Conservation (phyloP, 2,797 vertebrate species). For the Tamandua tetradactyla region DNA sequence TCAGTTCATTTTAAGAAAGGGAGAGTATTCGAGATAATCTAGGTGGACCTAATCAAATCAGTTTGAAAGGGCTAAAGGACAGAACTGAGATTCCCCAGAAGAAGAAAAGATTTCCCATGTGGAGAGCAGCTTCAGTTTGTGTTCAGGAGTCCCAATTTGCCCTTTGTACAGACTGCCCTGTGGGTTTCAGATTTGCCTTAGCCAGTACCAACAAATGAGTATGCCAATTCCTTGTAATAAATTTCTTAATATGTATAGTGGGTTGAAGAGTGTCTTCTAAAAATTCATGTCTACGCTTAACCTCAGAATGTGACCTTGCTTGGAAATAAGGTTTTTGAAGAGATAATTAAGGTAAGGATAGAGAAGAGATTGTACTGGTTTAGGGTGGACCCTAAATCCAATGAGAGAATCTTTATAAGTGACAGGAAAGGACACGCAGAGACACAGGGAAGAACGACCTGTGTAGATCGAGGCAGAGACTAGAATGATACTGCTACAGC, state of each 20-base stretch:
- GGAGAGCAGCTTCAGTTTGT: rapidly evolving
- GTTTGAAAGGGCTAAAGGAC: not conserved
- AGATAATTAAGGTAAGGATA: no score
- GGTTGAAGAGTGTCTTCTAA: no score
- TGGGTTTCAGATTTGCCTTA: not conserved
- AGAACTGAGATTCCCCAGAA: not conserved
- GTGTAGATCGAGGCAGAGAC: no score
- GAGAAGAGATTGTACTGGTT: no score
- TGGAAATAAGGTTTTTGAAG: no score
- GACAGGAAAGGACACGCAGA: no score
- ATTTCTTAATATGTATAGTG: not conserved
- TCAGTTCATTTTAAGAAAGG: not conserved
- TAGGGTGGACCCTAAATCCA: no score
- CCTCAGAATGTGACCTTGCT: no score
- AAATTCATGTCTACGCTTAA: no score
- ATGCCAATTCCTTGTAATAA: not conserved
- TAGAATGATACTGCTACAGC: no score
- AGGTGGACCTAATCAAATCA: not conserved
- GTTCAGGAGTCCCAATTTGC: not conserved
- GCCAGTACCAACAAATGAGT: rapidly evolving
- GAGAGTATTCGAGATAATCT: not conserved
- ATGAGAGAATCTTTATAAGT: no score
- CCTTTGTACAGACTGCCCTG: not conserved
- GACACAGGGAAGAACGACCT: no score
- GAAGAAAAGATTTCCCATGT: not conserved